Evolutionary conservation across 2,888 invertebrate genomes (phyloP), one percentile per base, ranked within the genome.

Genomic region (Leucania comma): DNA sequence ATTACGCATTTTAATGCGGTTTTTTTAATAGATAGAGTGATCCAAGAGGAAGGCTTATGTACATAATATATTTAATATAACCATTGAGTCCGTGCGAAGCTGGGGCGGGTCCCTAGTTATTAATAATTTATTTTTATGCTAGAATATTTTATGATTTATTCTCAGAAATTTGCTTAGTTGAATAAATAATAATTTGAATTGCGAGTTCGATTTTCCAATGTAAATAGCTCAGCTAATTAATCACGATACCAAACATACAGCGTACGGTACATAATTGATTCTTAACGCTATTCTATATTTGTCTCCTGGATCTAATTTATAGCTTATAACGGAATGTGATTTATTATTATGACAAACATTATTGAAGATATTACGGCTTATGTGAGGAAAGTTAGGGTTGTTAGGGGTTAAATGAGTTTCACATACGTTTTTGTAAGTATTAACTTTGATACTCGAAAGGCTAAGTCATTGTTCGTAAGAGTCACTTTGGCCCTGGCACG

Each of bases 221-320:
- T 4, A 29, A 38, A 42, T 32, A 57, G 10, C 29, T 4, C 4
- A 53, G 9, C 5, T 57, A 51, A 63, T 75, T 50, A 75, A 58
- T 51, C 65, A 48, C 8, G 12, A 10, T 26, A 17, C 20, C 24
- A 61, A 56, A 68, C 54, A 4, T 29, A 29, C 14, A 22, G 20
- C 26, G 38, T 78, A 57, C 17, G 22, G 48, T 73, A 62, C 32
- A 75, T 24, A 80, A 60, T 68, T 32, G 53, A 58, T 64, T 78
- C 73, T 76, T 54, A n/a, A 20, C n/a, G 67, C 76, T 76, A 65
- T 65, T 62, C 54, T 73, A 73, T 83, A 82, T 81, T 87, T 84
- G 84, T 83, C 83, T 80, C 53, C 51, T 50, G 59, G 78, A 78
- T 82, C 71, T 63, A 86, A 85, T 86, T 87, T 84, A 86, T 84